phyloP scores from a whole-genome alignment of 2,888 invertebrate species.

The Lithosia quadra region DNA sequence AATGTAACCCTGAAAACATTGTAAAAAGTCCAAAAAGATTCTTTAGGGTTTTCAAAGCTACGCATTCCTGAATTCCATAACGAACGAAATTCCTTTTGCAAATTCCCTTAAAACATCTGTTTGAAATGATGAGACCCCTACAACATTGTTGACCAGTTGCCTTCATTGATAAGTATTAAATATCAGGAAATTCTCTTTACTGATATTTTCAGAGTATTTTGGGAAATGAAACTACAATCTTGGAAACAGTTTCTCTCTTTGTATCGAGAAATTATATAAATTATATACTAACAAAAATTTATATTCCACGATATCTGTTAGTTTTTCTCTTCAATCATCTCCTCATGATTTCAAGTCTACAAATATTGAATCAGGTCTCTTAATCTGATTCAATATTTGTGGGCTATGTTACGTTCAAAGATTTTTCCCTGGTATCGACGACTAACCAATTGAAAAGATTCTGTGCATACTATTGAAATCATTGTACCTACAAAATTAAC shows the following conservation, averaged over 20 bases:
- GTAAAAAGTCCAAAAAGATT: conserved; percentile 21
- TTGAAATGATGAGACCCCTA: conserved; percentile 26
- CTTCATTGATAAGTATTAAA: conserved; percentile 10
- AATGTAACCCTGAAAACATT: conserved; percentile 8
- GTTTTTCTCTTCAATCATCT: neutral
- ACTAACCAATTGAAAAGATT: neutral
- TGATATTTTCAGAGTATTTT: neutral
- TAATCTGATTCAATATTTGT: neutral
- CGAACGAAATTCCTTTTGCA: conserved; percentile 25
- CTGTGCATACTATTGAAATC: neutral
- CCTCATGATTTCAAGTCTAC: neutral
- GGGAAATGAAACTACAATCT: neutral
- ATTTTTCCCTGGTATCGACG: neutral
- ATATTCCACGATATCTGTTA: neutral
- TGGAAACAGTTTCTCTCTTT: neutral
- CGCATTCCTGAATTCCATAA: conserved; percentile 34
- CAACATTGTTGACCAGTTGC: conserved; percentile 13
- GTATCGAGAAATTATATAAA: conserved; percentile 10
- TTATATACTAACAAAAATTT: neutral
- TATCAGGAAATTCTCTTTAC: conserved; percentile 17
- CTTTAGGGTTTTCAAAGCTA: conserved; percentile 35
- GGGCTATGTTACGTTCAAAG: neutral
- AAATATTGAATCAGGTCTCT: neutral
- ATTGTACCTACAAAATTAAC: neutral
- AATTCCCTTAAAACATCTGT: conserved; percentile 33